A percentile compares a stretch with the other conserved stretches of the same genome.
phyloP scores from a whole-genome alignment of 2,113 vertebrate species.

The Corvus cornix region DNA sequence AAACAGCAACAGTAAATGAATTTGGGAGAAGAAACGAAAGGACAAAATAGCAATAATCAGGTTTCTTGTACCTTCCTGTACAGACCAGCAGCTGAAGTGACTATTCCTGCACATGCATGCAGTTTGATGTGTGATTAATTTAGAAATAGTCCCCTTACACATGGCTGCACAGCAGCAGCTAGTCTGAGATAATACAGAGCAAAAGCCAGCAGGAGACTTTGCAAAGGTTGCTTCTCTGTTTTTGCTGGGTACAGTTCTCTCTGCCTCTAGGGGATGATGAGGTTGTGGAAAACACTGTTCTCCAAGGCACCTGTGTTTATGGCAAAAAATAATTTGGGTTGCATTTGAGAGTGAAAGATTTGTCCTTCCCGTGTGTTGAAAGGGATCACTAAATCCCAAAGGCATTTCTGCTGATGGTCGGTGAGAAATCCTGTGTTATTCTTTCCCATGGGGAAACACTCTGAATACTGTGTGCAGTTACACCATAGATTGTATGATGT shows the following conservation, averaged over 20 bases:
- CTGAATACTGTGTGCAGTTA: fast-evolving
- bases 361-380: not conserved
- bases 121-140: not conserved
- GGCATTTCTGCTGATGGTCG: not conserved
- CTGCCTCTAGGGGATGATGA: not conserved
- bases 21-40: not conserved
- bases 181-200: not conserved
- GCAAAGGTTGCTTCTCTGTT: not conserved
- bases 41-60: not conserved
- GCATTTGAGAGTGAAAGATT: not conserved
- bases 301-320: not conserved
- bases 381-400: not conserved
- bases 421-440: not conserved
- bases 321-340: not conserved
- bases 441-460: not conserved
- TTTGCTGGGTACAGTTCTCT: not conserved
- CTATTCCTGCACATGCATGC: not conserved
- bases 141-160: not conserved
- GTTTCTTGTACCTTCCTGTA: not conserved
- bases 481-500: fast-evolving
- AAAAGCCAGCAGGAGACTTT: not conserved
- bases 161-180: not conserved
- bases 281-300: not conserved
- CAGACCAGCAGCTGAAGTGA: not conserved
- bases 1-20: not conserved